Conservation (phyloP, 2,888 invertebrate species). For the Spicauda simplicius region DNA sequence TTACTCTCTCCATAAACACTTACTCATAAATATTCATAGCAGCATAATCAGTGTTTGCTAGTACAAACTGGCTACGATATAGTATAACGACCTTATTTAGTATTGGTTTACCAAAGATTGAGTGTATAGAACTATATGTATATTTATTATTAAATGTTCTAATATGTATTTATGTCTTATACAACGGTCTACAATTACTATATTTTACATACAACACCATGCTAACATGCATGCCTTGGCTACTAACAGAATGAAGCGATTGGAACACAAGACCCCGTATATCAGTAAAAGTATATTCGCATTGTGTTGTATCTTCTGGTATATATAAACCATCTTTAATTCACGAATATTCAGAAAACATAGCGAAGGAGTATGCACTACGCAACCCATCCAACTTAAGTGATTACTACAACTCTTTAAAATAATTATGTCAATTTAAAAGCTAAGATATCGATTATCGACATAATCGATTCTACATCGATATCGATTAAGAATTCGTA, state of each 20-base stretch:
- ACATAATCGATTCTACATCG: no score
- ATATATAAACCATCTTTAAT: neutral
- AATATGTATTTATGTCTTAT: neutral
- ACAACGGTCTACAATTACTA: conserved; percentile 1
- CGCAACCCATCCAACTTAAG: no score
- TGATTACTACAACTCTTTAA: no score
- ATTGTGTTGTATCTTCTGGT: conserved; percentile 9
- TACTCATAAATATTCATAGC: neutral
- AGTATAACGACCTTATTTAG: conserved; percentile 1
- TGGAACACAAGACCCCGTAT: neutral
- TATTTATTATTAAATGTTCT: neutral
- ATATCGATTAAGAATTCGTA: no score
- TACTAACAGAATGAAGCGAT: conserved; percentile 42
- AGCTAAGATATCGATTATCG: no score
- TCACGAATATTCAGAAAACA: neutral
- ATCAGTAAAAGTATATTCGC: conserved; percentile 5
- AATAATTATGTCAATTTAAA: no score
- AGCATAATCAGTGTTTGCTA: neutral
- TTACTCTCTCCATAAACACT: conserved; percentile 1
- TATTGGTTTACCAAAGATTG: neutral
- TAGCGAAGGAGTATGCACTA: no score
- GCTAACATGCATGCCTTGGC: conserved; percentile 64
- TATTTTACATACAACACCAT: conserved; percentile 31
- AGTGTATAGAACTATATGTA: neutral
- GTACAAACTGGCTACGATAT: neutral